phyloP scores from a whole-genome alignment of 2,888 invertebrate species.

The Antheraea yamamai region DNA sequence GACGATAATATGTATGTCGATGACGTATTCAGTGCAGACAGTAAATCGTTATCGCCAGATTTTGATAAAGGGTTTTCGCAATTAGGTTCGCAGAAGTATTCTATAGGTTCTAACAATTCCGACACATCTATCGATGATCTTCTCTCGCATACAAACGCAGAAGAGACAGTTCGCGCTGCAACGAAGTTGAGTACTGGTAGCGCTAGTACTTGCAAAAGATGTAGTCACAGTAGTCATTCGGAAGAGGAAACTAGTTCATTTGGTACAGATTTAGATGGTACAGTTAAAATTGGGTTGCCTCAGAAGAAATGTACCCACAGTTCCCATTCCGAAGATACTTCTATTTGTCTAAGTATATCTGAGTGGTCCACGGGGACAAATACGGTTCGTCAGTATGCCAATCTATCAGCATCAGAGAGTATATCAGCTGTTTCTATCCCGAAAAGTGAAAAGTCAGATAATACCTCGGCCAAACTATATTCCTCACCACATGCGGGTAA shows the following conservation, averaged over 20 bases:
- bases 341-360: slow-evolving; percentile 91
- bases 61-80: slow-evolving; percentile 75
- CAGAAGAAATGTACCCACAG: slow-evolving; percentile 92
- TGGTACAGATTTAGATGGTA: slow-evolving; percentile 90
- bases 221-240: slow-evolving; percentile 87
- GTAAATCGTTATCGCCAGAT: slow-evolving; percentile 83
- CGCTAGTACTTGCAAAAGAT: slow-evolving; percentile 81
- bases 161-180: slow-evolving; percentile 80
- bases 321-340: slow-evolving; percentile 93
- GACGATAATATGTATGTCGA: slow-evolving; percentile 83
- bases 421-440: slow-evolving; percentile 82
- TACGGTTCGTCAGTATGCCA: slow-evolving; percentile 90
- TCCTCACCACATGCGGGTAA: slow-evolving; percentile 79
- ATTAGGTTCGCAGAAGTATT: slow-evolving; percentile 69
- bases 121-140: slow-evolving; percentile 85
- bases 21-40: slow-evolving; percentile 84
- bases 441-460: slow-evolving; percentile 84
- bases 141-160: slow-evolving; percentile 81
- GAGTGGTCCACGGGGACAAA: slow-evolving; percentile 95
- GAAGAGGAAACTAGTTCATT: slow-evolving; percentile 89
- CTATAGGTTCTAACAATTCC: slow-evolving; percentile 83
- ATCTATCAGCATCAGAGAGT: slow-evolving; percentile 87
- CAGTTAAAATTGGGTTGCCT: slow-evolving; percentile 89
- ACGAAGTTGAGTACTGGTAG: slow-evolving; percentile 76
- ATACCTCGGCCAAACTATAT: slow-evolving; percentile 80